Conservation (phyloP, 1,140 invertebrate genomes). For the Lucilia sericata region DNA sequence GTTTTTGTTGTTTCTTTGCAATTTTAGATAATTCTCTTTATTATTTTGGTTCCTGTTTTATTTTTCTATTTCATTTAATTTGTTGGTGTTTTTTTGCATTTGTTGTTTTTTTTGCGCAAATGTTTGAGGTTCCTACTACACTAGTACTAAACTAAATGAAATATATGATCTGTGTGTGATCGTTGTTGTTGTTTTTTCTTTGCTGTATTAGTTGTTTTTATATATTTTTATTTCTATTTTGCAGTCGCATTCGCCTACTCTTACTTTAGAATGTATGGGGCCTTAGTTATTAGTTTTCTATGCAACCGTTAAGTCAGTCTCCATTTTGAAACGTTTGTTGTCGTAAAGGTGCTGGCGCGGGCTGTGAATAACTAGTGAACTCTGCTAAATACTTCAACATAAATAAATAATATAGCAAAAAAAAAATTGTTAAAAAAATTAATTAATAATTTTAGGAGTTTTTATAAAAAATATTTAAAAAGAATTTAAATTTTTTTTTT, state of each 20-base stretch:
- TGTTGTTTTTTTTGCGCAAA: neutral
- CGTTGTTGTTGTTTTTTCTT: neutral
- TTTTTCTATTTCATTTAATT: slow-evolving; percentile 27
- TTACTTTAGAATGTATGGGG: slow-evolving; percentile 41
- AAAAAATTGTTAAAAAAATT: neutral
- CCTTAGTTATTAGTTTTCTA: slow-evolving; percentile 43
- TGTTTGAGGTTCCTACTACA: slow-evolving; percentile 31
- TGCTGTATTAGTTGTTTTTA: neutral
- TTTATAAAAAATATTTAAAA: too few relatives aligned
- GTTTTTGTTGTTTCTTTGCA: slow-evolving; percentile 7
- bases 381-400: neutral
- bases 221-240: slow-evolving; percentile 17
- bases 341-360: slow-evolving; percentile 25
- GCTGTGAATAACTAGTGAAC: neutral
- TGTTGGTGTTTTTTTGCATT: neutral
- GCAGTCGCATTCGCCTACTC: slow-evolving; percentile 42
- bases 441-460: neutral
- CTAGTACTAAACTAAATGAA: neutral
- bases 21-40: slow-evolving; percentile 22
- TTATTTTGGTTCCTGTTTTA: neutral
- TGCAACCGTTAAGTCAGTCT: slow-evolving; percentile 42
- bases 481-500: neutral
- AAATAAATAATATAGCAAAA: neutral
- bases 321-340: slow-evolving; percentile 40
- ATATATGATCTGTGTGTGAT: slow-evolving; percentile 29